Conservation (phyloP, 1,140 invertebrate genomes). For the Tyrophagus putrescentiae region DNA sequence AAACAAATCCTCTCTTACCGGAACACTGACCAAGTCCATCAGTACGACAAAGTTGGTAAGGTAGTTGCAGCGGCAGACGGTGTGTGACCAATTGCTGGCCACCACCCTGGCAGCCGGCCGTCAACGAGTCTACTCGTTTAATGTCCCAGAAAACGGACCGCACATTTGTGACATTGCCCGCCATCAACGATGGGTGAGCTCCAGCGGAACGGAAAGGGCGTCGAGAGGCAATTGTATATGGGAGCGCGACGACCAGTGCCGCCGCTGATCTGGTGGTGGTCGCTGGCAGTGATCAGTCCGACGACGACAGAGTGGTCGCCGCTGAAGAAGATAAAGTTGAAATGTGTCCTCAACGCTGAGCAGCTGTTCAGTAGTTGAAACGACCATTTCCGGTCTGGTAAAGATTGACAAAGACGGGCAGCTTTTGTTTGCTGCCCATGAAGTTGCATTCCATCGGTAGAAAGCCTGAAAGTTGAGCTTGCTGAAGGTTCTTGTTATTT, state of each 20-base stretch:
- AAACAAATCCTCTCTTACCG: too few relatives aligned
- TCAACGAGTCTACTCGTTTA: conserved; percentile 70
- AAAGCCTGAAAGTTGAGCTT: too few relatives aligned
- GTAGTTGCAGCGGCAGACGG: conserved; percentile 80
- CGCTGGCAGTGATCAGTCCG: not conserved
- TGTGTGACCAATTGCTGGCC: conserved; percentile 67
- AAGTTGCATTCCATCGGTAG: too few relatives aligned
- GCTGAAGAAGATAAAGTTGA: too few relatives aligned
- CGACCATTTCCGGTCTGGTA: too few relatives aligned
- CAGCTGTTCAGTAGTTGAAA: too few relatives aligned
- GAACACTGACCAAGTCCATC: conserved; percentile 44
- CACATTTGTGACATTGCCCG: conserved; percentile 76
- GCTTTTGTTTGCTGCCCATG: too few relatives aligned
- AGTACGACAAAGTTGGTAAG: conserved; percentile 93
- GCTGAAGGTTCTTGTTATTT: too few relatives aligned
- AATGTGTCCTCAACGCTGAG: too few relatives aligned
- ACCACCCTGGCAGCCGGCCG: conserved; percentile 71
- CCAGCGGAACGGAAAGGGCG: conserved; percentile 9
- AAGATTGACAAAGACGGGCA: too few relatives aligned
- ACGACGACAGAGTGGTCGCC: conserved; percentile 80
- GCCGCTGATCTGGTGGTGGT: conserved; percentile 1
- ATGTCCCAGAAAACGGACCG: conserved; percentile 91
- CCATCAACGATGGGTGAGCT: conserved; percentile 51
- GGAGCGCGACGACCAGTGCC: too few relatives aligned
- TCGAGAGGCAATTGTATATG: conserved; percentile 9